These are phyloP conservation scores for Leucoraja ocellata DNA, from an alignment of 2,797 vertebrate genomes.

Conservation along the genomic window DNA sequence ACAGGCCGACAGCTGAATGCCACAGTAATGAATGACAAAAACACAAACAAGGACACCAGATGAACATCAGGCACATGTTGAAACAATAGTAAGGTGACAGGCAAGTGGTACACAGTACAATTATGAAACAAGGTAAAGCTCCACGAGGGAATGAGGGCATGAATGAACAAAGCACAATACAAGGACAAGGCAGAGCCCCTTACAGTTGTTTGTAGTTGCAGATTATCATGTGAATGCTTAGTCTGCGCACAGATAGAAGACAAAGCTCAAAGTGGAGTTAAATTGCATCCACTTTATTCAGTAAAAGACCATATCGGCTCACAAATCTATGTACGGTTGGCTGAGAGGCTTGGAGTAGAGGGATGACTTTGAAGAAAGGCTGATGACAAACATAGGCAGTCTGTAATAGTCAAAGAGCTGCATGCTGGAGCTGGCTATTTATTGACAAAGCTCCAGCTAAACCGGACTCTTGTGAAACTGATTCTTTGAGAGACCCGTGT, in stretches of 20 bases:
- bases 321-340: background rate
- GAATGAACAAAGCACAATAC: constrained; percentile 17
- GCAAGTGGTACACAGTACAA: background rate
- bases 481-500: background rate
- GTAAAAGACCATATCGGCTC: background rate
- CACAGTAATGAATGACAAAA: constrained; percentile 18
- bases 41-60: constrained; percentile 2
- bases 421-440: background rate
- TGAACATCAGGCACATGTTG: constrained; percentile 14
- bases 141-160: constrained; percentile 24
- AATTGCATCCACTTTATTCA: background rate
- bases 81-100: constrained; percentile 15
- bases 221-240: constrained; percentile 4
- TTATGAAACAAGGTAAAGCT: constrained; percentile 14
- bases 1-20: background rate
- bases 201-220: background rate
- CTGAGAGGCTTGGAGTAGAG: background rate
- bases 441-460: background rate
- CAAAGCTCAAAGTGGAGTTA: background rate
- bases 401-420: background rate
- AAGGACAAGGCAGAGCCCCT: background rate
- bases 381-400: background rate
- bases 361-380: background rate
- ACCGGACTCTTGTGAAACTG: background rate
- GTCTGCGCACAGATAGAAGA: background rate